Base-by-base conservation (phyloP, 2,888 invertebrate species). In the Tineola bisselliella region DNA sequence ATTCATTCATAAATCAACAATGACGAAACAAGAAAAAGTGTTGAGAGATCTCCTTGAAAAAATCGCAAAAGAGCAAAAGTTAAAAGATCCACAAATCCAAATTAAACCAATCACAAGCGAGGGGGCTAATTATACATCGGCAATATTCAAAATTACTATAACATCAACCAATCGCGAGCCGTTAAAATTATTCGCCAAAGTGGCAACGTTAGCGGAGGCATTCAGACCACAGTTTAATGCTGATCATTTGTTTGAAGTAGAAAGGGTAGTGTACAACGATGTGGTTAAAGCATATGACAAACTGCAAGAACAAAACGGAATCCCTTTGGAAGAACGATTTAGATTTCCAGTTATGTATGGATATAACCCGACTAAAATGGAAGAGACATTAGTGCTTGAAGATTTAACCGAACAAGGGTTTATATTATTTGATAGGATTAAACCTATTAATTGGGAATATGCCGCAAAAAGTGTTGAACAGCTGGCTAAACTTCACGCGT, bases 401-500 rank as follows among this genome's bases (percentile, higher is more conserved):
- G 61, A 66, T 54, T 44, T 66, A 10, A 48, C 59, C 15, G 57
- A 33, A 1, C 61, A 19, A 17, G 63, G 63, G 1, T 66, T 57
- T 54, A 57, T 25, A 2, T 61, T 33, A 13, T 63, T 17, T 44
- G 63, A 66, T 59, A 64, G 65, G 17, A 60, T 63, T 31, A 62
- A 62, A 19, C 59, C 63, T 4, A 52, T 63, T 15, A 54, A 60
- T 10, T 63, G 60, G 62, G 64, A 65, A 6, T 65, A 65, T 19
- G 62, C 63, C 0, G 10, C 58, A 0, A 44, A 33, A n/a, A 62
- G 62, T n/a, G 58, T 64, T 1, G 59, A 62, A 33, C 33, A 61
- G 17, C 5, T 65, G 44, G 65, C 65, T 5, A 64, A 62, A 33
- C 62, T 64, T 18, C 65, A 66, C n/a, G 65, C 65, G 0, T 43